A percentile compares a stretch with the other conserved stretches of the same genome.
phyloP scores from a whole-genome alignment of 2,797 vertebrate genomes.

The Trachops cirrhosus region DNA sequence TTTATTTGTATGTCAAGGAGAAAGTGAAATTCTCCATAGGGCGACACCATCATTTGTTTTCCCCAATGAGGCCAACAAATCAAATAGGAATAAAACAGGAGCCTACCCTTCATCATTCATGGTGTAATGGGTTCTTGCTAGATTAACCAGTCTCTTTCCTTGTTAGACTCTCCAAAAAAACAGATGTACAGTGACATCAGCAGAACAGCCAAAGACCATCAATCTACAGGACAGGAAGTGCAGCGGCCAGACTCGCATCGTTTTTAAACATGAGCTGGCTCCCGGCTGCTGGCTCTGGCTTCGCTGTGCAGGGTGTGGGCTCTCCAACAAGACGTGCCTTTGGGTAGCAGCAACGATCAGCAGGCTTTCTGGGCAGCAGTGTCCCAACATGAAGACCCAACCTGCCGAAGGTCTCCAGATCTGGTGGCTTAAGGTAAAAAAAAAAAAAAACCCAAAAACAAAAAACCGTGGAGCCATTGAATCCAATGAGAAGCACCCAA shows the following conservation, averaged over 20 bases:
- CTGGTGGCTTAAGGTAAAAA: not conserved
- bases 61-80: slow-evolving; percentile 61
- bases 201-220: slow-evolving; percentile 34
- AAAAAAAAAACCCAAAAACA: too few relatives aligned
- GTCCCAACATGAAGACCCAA: not conserved
- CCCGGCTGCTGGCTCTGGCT: not conserved
- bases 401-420: not conserved
- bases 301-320: not conserved
- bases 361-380: not conserved
- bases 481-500: not conserved
- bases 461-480: not conserved
- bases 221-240: slow-evolving; percentile 51
- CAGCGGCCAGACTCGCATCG: slow-evolving; percentile 1
- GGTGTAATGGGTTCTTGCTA: slow-evolving; percentile 40
- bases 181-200: slow-evolving; percentile 59
- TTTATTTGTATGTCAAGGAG: slow-evolving; percentile 57
- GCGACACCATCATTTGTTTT: slow-evolving; percentile 55
- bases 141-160: slow-evolving; percentile 39
- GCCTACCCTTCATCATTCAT: slow-evolving; percentile 37
- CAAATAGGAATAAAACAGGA: slow-evolving; percentile 40
- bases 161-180: not conserved
- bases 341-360: not conserved
- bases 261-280: not conserved
- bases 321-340: not conserved
- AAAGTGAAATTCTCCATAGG: slow-evolving; percentile 50